Evolutionary conservation across 1,140 invertebrate genomes (phyloP), one percentile per base, ranked within the genome.

Genomic region (Thaumetopoea pityocampa): DNA sequence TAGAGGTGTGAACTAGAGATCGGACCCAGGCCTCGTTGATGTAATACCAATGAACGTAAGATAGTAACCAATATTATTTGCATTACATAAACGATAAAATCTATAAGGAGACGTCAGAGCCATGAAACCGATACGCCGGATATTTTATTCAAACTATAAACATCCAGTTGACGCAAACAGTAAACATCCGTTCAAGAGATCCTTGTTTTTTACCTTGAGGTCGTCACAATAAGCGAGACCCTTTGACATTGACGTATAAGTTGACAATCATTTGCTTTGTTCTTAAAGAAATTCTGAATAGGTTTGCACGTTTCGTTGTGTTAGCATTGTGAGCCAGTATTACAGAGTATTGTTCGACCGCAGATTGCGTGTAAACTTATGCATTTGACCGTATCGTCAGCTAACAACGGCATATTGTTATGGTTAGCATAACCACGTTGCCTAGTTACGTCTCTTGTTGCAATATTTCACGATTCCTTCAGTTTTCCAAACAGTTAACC

Each of bases 381-480:
- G 32, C 34, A 18, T 11, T 16, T 24, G 27, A 42, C 37, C 29
- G 40, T 42, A 42, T 42, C 30, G 29, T 37, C 47, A 17, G 9
- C 51, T 26, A 52, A 63, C 48, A 54, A 57, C 59, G 42, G 48
- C 49, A 34, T 48, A 69, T 69, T 66, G 60, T 69, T 64, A 55
- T 57, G 52, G 54, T 61, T 50, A 54, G 51, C 52, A 57, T 54
- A 55, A 57, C 54, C 51, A 55, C 49, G 62, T 64, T 57, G 53
- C 55, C 64, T 58, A 54, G 60, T 62, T 66, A 61, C 52, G 47
- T 51, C 45, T 52, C 27, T 55, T 51, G 46, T 48, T 49, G 49
- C 51, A 51, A 54, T 54, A 35, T 23, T 51, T 58, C 33, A 42
- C 30, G 54, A 51, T 48, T 41, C 53, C 47, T 48, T 23, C 34